phyloP scores from a whole-genome alignment of 2,797 vertebrate genomes.

The Mus spretus region DNA sequence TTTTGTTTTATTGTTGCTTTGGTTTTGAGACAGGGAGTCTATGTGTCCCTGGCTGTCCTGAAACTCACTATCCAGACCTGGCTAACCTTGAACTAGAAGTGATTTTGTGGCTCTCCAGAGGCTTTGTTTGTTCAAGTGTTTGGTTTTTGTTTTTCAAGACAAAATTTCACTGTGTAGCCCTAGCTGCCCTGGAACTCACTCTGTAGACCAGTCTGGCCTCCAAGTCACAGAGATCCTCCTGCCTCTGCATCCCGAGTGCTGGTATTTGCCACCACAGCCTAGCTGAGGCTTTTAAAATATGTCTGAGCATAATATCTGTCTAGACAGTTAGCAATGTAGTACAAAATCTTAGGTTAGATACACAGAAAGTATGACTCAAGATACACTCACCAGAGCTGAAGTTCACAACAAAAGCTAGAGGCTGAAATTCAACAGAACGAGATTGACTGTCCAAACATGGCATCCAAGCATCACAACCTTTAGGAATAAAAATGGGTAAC shows the following conservation, averaged over 20 bases:
- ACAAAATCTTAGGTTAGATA: not conserved
- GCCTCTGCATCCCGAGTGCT: not conserved
- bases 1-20: not conserved
- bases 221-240: not conserved
- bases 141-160: not conserved
- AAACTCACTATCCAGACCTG: not conserved
- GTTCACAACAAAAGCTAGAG: not conserved
- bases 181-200: not conserved
- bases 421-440: not conserved
- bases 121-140: not conserved
- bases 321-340: not conserved
- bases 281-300: conserved; percentile 27
- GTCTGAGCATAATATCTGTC: not conserved
- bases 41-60: not conserved
- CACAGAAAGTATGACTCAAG: conserved; percentile 19
- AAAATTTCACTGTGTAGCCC: not conserved
- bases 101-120: not conserved
- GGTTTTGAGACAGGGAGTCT: not conserved
- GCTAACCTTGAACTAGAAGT: not conserved
- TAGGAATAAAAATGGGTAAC: conserved; percentile 26
- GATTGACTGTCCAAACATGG: not conserved
- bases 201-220: not conserved
- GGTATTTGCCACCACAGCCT: not conserved
- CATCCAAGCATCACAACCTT: not conserved
- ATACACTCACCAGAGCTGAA: conserved; percentile 36